These are phyloP conservation scores for Chrosomus eos DNA, from an alignment of 2,797 vertebrate genomes.

Conservation along the genomic window DNA sequence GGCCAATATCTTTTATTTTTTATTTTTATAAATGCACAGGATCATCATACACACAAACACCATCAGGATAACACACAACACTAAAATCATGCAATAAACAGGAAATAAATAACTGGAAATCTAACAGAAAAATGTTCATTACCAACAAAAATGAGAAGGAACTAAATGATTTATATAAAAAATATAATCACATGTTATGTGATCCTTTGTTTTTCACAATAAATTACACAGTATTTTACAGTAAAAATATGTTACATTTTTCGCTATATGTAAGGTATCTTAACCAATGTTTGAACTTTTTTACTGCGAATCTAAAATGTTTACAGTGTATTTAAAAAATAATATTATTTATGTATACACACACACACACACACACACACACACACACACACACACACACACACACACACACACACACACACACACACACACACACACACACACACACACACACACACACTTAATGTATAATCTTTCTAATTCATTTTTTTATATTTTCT, in stretches of 20 bases:
- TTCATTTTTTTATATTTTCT: slow-evolving; percentile 32
- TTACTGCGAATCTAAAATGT: not conserved
- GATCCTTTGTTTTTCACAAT: not conserved
- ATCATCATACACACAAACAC: not conserved
- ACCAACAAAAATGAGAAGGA: not conserved
- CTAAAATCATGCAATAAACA: not conserved
- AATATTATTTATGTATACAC: no score
- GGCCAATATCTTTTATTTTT: no score
- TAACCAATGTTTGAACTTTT: not conserved
- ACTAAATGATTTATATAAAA: no score
- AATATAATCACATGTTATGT: not conserved
- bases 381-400: no score
- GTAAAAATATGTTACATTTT: not conserved
- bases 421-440: no score
- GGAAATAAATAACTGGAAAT: not conserved
- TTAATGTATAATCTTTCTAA: not conserved
- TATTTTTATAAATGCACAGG: not conserved
- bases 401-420: no score
- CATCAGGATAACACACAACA: no score
- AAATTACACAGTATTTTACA: not conserved
- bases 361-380: no score
- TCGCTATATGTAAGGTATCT: no score
- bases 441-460: no score
- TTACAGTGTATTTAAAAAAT: not conserved
- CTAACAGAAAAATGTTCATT: not conserved